phyloP scores from a whole-genome alignment of 2,113 vertebrate species.

The Sorex araneus region DNA sequence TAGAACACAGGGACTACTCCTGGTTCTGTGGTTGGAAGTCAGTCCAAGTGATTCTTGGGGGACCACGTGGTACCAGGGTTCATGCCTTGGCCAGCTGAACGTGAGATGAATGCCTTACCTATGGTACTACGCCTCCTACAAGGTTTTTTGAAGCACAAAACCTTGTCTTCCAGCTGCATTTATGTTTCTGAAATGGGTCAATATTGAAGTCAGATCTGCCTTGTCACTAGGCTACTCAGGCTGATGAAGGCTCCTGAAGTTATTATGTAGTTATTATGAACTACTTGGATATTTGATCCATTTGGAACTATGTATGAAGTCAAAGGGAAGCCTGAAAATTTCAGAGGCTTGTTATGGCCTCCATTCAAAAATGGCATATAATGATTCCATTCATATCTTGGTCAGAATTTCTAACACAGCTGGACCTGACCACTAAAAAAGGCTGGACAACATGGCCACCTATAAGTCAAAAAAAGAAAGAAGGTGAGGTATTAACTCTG shows the following conservation, averaged over 20 bases:
- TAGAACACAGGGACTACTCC: too few relatives aligned
- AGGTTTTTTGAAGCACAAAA: too few relatives aligned
- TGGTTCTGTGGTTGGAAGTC: too few relatives aligned
- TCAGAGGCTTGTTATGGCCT: neutral
- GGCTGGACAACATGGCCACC: too few relatives aligned
- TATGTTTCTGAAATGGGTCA: neutral
- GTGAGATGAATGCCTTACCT: neutral
- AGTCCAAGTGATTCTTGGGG: too few relatives aligned
- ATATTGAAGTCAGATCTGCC: neutral
- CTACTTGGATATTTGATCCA: neutral
- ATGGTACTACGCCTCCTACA: neutral
- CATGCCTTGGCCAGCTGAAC: too few relatives aligned
- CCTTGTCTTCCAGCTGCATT: neutral
- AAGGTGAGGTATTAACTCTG: neutral
- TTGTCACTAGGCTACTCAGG: neutral
- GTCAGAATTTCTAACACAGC: neutral
- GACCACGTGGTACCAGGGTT: too few relatives aligned
- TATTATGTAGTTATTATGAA: neutral
- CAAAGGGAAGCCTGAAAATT: neutral
- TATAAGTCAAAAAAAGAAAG: neutral
- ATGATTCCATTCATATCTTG: neutral
- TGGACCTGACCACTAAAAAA: neutral
- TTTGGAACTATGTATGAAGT: neutral
- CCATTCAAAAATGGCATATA: fast-evolving
- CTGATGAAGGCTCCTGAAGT: neutral